Percentiles rank a stretch among this genome's conserved stretches.
phyloP scores from a whole-genome alignment of 2,888 invertebrate genomes.

The Limenitis camilla region DNA sequence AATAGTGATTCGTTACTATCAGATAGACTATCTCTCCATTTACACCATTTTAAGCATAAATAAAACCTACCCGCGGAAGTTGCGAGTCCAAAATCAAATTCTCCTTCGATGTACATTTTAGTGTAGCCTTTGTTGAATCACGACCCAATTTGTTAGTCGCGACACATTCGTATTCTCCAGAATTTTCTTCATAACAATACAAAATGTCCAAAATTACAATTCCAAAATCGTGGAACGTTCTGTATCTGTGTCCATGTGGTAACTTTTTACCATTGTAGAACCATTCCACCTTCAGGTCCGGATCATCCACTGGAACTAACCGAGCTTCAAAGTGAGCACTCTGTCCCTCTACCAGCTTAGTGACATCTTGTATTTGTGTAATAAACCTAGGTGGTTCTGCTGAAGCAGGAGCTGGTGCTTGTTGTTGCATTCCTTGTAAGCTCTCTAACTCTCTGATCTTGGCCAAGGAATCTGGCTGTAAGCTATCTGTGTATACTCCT shows the following conservation, averaged over 20 bases:
- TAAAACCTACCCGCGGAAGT: conserved; percentile 83
- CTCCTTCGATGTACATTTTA: conserved; percentile 91
- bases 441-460: conserved; percentile 91
- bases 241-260: conserved; percentile 95
- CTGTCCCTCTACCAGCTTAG: conserved; percentile 93
- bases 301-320: conserved; percentile 94
- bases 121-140: conserved; percentile 87
- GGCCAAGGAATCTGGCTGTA: conserved; percentile 93
- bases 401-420: conserved; percentile 77
- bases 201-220: conserved; percentile 96
- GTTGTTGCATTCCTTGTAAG: conserved; percentile 78
- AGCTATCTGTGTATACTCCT: conserved; percentile 89
- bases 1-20: too few relatives aligned
- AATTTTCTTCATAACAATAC: conserved; percentile 97
- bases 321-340: conserved; percentile 95
- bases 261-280: conserved; percentile 93
- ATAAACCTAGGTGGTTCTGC: conserved; percentile 91
- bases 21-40: too few relatives aligned
- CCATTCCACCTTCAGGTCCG: conserved; percentile 96
- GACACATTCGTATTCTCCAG: conserved; percentile 93
- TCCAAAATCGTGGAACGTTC: conserved; percentile 98
- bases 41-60: too few relatives aligned
- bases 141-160: conserved; percentile 94
- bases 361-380: conserved; percentile 88
- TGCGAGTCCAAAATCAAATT: conserved; percentile 94